Evolutionary conservation across 2,797 vertebrate species (phyloP).

Genomic region (Mustela erminea): DNA sequence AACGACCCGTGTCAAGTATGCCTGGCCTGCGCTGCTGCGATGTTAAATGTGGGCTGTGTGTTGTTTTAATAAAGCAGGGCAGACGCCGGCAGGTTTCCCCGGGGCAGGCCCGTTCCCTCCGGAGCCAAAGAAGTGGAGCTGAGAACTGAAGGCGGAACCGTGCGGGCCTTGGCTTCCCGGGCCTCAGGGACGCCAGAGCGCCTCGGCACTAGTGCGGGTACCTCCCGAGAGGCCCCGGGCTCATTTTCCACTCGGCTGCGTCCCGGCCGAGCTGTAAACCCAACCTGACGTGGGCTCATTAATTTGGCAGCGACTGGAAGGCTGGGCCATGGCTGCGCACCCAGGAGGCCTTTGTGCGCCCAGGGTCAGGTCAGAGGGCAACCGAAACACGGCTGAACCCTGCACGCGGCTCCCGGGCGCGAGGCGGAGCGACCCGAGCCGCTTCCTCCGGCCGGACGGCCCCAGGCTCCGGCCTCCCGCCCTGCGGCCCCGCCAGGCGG

Average conservation of each 20-base stretch:
- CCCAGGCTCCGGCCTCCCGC: constrained; percentile 5
- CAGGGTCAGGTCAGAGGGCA: constrained; percentile 97
- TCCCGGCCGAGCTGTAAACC: constrained; percentile 96
- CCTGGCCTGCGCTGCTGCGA: not conserved
- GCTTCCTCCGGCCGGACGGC: constrained; percentile 26
- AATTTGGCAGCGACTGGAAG: constrained; percentile 96
- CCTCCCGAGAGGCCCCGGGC: constrained; percentile 91
- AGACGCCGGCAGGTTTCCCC: not conserved
- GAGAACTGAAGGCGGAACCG: not conserved
- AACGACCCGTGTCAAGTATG: not conserved
- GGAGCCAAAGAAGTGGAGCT: not conserved
- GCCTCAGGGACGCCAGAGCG: not conserved
- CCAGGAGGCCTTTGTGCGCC: constrained; percentile 97
- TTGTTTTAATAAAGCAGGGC: not conserved
- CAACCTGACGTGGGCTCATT: constrained; percentile 99
- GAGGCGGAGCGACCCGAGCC: not conserved
- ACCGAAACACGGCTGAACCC: constrained; percentile 95
- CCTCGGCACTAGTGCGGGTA: constrained; percentile 93
- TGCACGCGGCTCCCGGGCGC: constrained; percentile 80
- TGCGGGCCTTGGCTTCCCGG: not conserved
- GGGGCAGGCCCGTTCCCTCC: not conserved
- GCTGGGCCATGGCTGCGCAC: constrained; percentile 95
- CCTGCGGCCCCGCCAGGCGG: not conserved
- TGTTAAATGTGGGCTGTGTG: not conserved
- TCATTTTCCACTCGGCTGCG: constrained; percentile 96